A percentile compares a stretch with the other conserved stretches of the same genome.
These are phyloP conservation scores for Clanis bilineata DNA, from an alignment of 2,888 invertebrate genomes.

Conservation along the genomic window DNA sequence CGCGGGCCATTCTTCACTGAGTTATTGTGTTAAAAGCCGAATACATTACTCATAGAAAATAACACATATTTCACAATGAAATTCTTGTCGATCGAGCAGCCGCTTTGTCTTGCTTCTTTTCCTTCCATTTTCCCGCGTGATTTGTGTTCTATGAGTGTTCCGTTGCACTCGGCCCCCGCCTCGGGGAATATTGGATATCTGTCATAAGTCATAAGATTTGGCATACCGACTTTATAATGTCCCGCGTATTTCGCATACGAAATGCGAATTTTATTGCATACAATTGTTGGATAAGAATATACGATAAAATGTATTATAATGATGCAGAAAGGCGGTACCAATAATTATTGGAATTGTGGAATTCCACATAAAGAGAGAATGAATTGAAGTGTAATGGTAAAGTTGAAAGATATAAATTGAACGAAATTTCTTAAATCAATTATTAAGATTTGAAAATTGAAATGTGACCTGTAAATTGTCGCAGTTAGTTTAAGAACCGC, in stretches of 20 bases:
- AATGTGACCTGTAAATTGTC: too few species aligned
- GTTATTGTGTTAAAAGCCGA: conserved; percentile 60
- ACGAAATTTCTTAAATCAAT: too few species aligned
- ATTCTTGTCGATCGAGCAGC: conserved; percentile 66
- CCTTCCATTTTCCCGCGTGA: conserved; percentile 59
- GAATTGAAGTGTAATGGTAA: too few species aligned
- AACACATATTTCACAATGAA: conserved; percentile 71
- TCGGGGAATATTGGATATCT: conserved; percentile 70
- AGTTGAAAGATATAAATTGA: too few species aligned
- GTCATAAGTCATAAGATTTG: conserved; percentile 69
- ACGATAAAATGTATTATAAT: conserved; percentile 19
- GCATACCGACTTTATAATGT: conserved; percentile 61
- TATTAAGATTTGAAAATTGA: too few species aligned
- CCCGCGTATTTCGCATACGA: conserved; percentile 43
- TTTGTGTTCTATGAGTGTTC: conserved; percentile 71
- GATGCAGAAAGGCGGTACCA: too few species aligned
- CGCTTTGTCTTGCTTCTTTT: conserved; percentile 67
- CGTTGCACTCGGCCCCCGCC: conserved; percentile 56
- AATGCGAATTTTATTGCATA: conserved; percentile 39
- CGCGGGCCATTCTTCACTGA: conserved; percentile 37
- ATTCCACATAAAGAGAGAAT: too few species aligned
- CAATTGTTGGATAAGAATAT: conserved; percentile 8
- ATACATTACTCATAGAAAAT: conserved; percentile 68
- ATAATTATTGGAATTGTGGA: too few species aligned
- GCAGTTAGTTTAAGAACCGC: too few species aligned